Evolutionary conservation across 2,797 vertebrate genomes (phyloP).

Genomic region (Cygnus olor): DNA sequence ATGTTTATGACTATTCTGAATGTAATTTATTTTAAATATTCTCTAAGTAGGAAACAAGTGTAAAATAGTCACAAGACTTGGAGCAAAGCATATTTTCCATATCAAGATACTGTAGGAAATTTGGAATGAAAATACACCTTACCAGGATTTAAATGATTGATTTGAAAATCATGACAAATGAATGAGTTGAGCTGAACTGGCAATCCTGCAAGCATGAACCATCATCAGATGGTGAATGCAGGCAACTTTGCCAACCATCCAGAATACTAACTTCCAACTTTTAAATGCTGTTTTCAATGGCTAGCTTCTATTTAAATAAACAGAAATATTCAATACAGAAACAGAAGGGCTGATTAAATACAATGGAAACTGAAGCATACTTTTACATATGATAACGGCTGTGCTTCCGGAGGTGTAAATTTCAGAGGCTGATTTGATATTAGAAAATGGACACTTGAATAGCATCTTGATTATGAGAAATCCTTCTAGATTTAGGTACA

Average conservation of each 20-base stretch:
- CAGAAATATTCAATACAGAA: not conserved
- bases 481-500: not conserved
- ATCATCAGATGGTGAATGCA: not conserved
- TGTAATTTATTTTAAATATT: not conserved
- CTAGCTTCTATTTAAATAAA: not conserved
- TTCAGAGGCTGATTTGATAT: not conserved
- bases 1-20: not conserved
- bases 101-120: not conserved
- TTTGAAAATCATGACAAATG: not conserved
- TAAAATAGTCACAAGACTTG: not conserved
- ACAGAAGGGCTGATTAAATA: not conserved
- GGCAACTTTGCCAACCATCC: not conserved
- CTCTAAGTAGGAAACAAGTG: not conserved
- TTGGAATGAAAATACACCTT: not conserved
- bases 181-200: not conserved
- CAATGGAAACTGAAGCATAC: not conserved
- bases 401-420: not conserved
- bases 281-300: not conserved
- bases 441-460: not conserved
- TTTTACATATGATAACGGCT: not conserved
- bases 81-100: not conserved
- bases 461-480: not conserved
- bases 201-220: not conserved
- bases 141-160: not conserved
- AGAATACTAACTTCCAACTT: not conserved